A percentile compares a stretch with the other conserved stretches of the same genome.
These are phyloP conservation scores for Holcopasites calliopsidis DNA, from an alignment of 1,140 invertebrate genomes.

Conservation along the genomic window DNA sequence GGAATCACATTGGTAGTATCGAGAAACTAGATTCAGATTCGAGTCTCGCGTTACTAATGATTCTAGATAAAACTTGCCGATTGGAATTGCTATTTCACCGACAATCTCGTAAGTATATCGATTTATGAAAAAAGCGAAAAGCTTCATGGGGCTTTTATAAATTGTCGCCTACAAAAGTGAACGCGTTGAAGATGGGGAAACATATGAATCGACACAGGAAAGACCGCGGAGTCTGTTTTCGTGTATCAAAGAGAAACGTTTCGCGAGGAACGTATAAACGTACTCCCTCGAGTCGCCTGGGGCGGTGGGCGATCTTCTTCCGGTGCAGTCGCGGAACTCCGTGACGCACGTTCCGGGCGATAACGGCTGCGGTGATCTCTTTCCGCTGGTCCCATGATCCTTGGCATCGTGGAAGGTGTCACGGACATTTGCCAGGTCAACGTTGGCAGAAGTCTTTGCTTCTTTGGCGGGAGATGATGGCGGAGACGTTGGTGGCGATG, in stretches of 20 bases:
- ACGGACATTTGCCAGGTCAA: slow-evolving; percentile 72
- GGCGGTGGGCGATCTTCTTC: slow-evolving; percentile 50
- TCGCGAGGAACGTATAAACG: slow-evolving; percentile 53
- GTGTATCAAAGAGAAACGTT: not conserved
- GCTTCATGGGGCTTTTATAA: too few species aligned
- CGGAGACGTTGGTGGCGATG: slow-evolving; percentile 77
- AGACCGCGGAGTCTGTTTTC: not conserved
- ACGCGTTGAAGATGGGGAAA: too few species aligned
- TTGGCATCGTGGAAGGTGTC: slow-evolving; percentile 52
- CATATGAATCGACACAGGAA: not conserved
- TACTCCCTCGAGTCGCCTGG: slow-evolving; percentile 69
- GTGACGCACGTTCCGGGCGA: slow-evolving; percentile 46
- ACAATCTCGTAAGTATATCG: too few species aligned
- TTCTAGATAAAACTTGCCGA: too few species aligned
- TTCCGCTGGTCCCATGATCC: slow-evolving; percentile 52
- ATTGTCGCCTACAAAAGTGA: too few species aligned
- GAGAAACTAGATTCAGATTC: too few species aligned
- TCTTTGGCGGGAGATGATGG: slow-evolving; percentile 77
- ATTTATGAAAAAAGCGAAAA: too few species aligned
- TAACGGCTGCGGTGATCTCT: slow-evolving; percentile 29
- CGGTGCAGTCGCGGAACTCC: slow-evolving; percentile 50
- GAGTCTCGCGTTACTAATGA: too few species aligned
- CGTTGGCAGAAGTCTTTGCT: slow-evolving; percentile 70
- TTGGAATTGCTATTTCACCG: too few species aligned
- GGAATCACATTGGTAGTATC: too few species aligned